phyloP scores from a whole-genome alignment of 2,113 vertebrate species.

The Anolis carolinensis region DNA sequence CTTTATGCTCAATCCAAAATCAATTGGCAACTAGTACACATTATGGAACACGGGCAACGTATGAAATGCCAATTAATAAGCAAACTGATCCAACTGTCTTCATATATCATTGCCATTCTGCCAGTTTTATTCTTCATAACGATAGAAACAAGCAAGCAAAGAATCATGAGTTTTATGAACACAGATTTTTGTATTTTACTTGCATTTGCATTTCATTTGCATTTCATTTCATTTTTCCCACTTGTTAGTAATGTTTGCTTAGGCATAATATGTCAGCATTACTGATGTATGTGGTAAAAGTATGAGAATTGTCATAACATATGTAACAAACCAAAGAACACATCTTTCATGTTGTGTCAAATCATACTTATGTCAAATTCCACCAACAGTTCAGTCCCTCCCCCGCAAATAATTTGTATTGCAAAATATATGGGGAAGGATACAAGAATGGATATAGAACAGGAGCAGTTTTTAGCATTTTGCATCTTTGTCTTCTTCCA shows the following conservation, averaged over 20 bases:
- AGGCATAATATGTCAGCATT: not conserved
- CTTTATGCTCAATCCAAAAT: constrained; percentile 1
- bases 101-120: not conserved
- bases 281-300: not conserved
- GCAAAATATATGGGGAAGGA: too few species aligned
- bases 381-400: not conserved
- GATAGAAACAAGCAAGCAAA: not conserved
- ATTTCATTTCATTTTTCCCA: not conserved
- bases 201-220: not conserved
- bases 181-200: not conserved
- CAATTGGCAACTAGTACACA: not conserved
- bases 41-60: not conserved
- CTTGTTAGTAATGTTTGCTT: not conserved
- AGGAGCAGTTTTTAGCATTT: too few species aligned
- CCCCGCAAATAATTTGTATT: too few species aligned
- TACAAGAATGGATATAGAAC: too few species aligned
- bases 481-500: too few species aligned
- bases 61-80: constrained; percentile 17
- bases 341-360: not conserved
- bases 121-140: not conserved
- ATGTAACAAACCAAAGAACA: not conserved
- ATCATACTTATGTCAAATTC: not conserved
- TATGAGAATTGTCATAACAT: not conserved
- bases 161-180: not conserved
- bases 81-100: not conserved